Conservation (phyloP, 2,797 vertebrate genomes). For the Myotis findleyi region DNA sequence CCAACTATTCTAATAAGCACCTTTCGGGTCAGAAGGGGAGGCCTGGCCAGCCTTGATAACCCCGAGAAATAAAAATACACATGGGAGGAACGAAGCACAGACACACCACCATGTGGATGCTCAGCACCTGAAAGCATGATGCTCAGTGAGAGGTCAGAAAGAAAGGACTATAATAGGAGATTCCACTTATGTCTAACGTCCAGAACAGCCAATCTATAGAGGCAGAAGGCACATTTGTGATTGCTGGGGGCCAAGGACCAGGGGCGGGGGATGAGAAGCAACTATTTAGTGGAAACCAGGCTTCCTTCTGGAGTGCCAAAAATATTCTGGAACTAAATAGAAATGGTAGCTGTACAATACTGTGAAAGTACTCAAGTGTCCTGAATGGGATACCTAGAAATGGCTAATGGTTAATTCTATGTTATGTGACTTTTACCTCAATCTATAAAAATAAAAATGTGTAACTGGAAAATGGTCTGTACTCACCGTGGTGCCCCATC, state of each 20-base stretch:
- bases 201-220: not conserved
- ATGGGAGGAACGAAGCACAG: not conserved
- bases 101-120: not conserved
- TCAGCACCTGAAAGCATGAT: rapidly evolving
- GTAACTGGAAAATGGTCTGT: not conserved
- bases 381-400: not conserved
- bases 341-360: not conserved
- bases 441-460: not conserved
- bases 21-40: not conserved
- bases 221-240: not conserved
- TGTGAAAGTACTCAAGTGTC: not conserved
- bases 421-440: not conserved
- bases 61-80: not conserved
- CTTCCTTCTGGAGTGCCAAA: not conserved
- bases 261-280: rapidly evolving
- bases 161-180: not conserved
- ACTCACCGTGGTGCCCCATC: rapidly evolving
- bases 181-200: rapidly evolving
- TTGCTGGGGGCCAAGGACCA: not conserved
- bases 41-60: not conserved
- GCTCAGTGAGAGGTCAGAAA: not conserved
- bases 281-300: not conserved
- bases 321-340: not conserved
- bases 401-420: not conserved
- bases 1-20: not conserved